phyloP scores from a whole-genome alignment of 1,140 invertebrate species.

The Hyphantria cunea region DNA sequence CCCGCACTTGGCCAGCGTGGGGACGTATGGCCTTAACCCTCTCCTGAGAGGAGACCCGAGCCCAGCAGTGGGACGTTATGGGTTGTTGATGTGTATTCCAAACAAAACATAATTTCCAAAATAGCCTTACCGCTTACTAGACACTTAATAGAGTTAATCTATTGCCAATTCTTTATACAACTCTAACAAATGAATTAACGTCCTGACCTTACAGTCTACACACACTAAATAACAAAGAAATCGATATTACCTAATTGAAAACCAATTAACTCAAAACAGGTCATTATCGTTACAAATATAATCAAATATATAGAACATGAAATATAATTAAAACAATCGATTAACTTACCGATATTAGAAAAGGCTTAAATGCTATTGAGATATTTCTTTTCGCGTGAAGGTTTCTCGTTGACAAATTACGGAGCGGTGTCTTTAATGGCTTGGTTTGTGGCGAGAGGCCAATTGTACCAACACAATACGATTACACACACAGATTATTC shows the following conservation, averaged over 20 bases:
- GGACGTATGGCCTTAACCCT: too few relatives aligned
- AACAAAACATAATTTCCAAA: too few relatives aligned
- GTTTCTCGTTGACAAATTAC: conserved; percentile 66
- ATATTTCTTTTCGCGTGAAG: conserved; percentile 50
- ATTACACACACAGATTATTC: conserved; percentile 71
- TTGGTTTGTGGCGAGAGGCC: conserved; percentile 48
- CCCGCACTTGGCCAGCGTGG: too few relatives aligned
- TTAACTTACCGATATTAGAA: conserved; percentile 58
- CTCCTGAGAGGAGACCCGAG: too few relatives aligned
- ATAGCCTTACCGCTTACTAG: too few relatives aligned
- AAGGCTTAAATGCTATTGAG: conserved; percentile 47
- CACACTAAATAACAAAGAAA: neutral
- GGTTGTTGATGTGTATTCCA: too few relatives aligned
- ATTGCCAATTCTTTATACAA: too few relatives aligned
- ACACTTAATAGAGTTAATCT: too few relatives aligned
- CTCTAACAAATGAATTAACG: too few relatives aligned
- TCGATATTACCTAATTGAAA: conserved; percentile 21
- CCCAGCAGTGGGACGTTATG: too few relatives aligned
- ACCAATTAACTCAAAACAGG: conserved; percentile 28
- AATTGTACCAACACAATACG: conserved; percentile 66
- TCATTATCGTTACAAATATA: conserved; percentile 29
- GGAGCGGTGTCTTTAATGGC: conserved; percentile 54
- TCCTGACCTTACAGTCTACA: too few relatives aligned
- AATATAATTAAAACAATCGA: conserved; percentile 62
- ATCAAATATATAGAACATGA: conserved; percentile 23